Base-by-base conservation (phyloP, 2,888 invertebrate species). In the Embidobia sp. region DNA sequence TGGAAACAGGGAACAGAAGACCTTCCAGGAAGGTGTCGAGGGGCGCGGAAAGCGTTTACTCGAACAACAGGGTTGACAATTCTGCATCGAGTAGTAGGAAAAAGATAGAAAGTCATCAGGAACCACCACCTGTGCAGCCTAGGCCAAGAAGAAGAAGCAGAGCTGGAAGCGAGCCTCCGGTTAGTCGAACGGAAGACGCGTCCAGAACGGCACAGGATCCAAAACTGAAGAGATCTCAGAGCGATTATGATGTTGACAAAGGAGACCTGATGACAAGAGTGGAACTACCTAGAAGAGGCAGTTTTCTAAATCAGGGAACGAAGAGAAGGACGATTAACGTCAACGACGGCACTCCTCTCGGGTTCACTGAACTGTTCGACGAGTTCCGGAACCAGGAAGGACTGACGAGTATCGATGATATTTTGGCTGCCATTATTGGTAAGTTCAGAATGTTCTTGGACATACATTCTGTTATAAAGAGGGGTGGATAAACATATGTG, bases 381-480 rank as follows among this genome's bases (percentile, higher is more conserved):
- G 96, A 96, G 91, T 95, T 96, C 85, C 93, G 95, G 83, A 93
- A 95, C 84, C 96, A 96, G 90, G 96, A 96, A 90, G 96, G 96
- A 84, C 92, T 96, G 53, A 95, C 95, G 86, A 96, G 95, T 64
- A 93, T 96, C 90, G 96, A 97, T 86, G 96, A 96, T 84, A 96
- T 96, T 83, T 91, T 97, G 49, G 95, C 94, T 84, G 95, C 95
- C 85, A 97, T 97, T 86, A 96, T 97, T 83, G 89, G 89, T 88
- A 78, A 78, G 67, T 33, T 40, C 16, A 42, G n/a, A n/a, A n/a
- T 29, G 19, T 49, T 16, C n/a, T 40, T 16, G 8, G 7, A 35
- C 11, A 3, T 5, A 4, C 31, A 31, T 31, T 31, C 3, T 31
- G n/a, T n/a, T n/a, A n/a, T n/a, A n/a, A n/a, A n/a, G n/a, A n/a